A percentile compares a stretch with the other conserved stretches of the same genome.
These are phyloP conservation scores for Pipistrellus nathusii DNA, from an alignment of 2,797 vertebrate genomes.

Conservation along the genomic window DNA sequence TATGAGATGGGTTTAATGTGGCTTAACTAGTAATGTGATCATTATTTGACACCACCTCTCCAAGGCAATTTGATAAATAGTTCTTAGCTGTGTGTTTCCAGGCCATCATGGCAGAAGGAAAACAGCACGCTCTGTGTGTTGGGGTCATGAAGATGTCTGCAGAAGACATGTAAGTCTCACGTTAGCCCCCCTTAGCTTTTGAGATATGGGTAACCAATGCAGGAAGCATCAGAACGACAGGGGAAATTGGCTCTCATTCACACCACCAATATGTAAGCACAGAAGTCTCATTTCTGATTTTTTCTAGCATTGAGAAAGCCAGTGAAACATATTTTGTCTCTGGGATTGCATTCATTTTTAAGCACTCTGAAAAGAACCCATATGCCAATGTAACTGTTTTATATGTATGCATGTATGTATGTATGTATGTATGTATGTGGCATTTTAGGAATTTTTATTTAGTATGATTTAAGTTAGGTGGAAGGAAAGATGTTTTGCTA, in stretches of 20 bases:
- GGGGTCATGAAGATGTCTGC: slow-evolving; percentile 99
- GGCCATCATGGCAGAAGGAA: slow-evolving; percentile 98
- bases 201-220: slow-evolving; percentile 18
- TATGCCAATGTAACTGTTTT: slow-evolving; percentile 60
- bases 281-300: slow-evolving; percentile 66
- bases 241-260: slow-evolving; percentile 61
- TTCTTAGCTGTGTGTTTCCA: slow-evolving; percentile 78
- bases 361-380: slow-evolving; percentile 51
- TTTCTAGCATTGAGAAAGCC: slow-evolving; percentile 25
- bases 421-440: not conserved
- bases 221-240: slow-evolving; percentile 66
- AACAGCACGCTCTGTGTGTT: slow-evolving; percentile 96
- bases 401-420: slow-evolving; percentile 39
- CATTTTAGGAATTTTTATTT: slow-evolving; percentile 60
- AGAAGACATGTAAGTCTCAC: slow-evolving; percentile 91
- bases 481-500: slow-evolving; percentile 50
- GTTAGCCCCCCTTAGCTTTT: slow-evolving; percentile 61
- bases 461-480: slow-evolving; percentile 47
- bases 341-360: slow-evolving; percentile 45
- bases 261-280: slow-evolving; percentile 38
- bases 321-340: slow-evolving; percentile 41
- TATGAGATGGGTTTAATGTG: slow-evolving; percentile 39
- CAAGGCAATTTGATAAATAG: slow-evolving; percentile 64
- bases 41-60: not conserved
- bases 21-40: slow-evolving; percentile 33